A percentile compares a stretch with the other conserved stretches of the same genome.
Conservation (phyloP, 2,797 vertebrate species). For the Masticophis lateralis region DNA sequence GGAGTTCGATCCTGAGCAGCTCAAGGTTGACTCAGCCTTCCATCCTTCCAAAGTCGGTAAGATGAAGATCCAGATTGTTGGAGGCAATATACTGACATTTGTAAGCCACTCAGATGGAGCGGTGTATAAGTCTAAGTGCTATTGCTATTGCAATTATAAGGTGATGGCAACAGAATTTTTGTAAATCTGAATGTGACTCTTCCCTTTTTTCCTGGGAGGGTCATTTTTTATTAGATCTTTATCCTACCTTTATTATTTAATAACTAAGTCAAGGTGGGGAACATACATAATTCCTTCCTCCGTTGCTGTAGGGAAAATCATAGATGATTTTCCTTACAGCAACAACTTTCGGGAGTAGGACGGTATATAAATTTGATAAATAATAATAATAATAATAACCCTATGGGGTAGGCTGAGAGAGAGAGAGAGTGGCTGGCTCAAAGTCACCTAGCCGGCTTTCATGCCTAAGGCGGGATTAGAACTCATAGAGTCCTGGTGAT, state of each 20-base stretch:
- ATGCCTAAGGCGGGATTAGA: background rate
- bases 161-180: background rate
- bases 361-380: too few species aligned
- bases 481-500: background rate
- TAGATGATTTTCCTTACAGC: background rate
- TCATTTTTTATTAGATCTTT: background rate
- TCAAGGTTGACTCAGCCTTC: background rate
- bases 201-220: background rate
- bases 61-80: background rate
- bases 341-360: background rate
- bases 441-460: background rate
- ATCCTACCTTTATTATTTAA: background rate
- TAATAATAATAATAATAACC: too few species aligned
- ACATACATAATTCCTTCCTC: background rate
- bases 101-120: background rate
- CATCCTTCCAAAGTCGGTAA: background rate
- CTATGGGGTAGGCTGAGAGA: background rate
- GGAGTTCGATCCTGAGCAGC: background rate
- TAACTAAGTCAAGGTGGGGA: background rate
- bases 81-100: background rate
- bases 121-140: too few species aligned
- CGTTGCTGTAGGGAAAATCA: too few species aligned
- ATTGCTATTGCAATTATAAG: background rate
- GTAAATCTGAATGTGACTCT: background rate
- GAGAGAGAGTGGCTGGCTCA: background rate